Percentiles rank a stretch among this genome's conserved stretches.
Conservation (phyloP, 1,140 invertebrate species). For the Zaprionus vittiger region DNA sequence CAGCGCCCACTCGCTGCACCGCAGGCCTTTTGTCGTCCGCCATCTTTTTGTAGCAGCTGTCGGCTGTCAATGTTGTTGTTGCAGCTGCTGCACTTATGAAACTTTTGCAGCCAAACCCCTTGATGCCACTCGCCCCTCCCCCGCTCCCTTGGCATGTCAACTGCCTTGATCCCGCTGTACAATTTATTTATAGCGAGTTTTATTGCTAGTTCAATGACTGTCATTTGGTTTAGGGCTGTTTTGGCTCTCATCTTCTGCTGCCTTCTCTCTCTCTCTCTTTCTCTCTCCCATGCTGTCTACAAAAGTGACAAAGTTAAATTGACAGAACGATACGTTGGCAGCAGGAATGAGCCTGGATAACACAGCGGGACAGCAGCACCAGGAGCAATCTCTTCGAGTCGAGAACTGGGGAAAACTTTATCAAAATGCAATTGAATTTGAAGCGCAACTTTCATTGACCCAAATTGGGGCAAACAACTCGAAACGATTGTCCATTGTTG, state of each 20-base stretch:
- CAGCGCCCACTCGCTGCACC: slow-evolving; percentile 2
- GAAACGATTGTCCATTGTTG: slow-evolving; percentile 48
- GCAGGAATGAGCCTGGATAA: not conserved
- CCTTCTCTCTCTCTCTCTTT: not conserved
- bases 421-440: slow-evolving; percentile 79
- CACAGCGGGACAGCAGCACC: slow-evolving; percentile 22
- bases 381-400: slow-evolving; percentile 5
- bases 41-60: slow-evolving; percentile 49
- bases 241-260: not conserved
- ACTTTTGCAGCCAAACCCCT: slow-evolving; percentile 37
- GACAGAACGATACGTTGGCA: slow-evolving; percentile 26
- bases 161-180: slow-evolving; percentile 38
- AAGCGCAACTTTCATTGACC: slow-evolving; percentile 74
- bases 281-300: slow-evolving; percentile 15
- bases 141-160: slow-evolving; percentile 45
- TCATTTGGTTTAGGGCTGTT: slow-evolving; percentile 41
- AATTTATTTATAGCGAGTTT: slow-evolving; percentile 71
- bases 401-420: slow-evolving; percentile 53
- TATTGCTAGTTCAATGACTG: slow-evolving; percentile 63
- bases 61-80: slow-evolving; percentile 21
- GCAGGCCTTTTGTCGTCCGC: slow-evolving; percentile 44
- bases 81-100: slow-evolving; percentile 46
- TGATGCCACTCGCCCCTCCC: not conserved
- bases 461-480: slow-evolving; percentile 76
- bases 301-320: slow-evolving; percentile 63